These are phyloP conservation scores for Aphaenogaster floridana DNA, from an alignment of 1,140 invertebrate species.

Conservation along the genomic window DNA sequence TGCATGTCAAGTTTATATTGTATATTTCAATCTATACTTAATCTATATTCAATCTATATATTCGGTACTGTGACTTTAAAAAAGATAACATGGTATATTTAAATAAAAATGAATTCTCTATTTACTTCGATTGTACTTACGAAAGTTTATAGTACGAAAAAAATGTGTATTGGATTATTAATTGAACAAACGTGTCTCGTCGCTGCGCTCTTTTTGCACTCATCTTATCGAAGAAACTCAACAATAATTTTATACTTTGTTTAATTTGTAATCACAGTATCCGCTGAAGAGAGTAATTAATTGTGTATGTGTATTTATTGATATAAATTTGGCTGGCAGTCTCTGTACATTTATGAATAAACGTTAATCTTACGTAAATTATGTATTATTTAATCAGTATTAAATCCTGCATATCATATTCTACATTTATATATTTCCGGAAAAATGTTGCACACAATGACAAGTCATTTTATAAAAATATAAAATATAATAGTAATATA, in stretches of 20 bases:
- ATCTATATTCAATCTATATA: background rate
- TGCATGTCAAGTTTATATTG: background rate
- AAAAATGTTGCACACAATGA: background rate
- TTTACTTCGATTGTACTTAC: background rate
- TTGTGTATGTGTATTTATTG: slow-evolving; percentile 84
- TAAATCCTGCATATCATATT: background rate
- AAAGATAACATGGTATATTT: background rate
- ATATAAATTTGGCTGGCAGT: slow-evolving; percentile 77
- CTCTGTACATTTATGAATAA: slow-evolving; percentile 81
- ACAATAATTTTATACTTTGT: slow-evolving; percentile 70
- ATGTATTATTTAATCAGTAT: background rate
- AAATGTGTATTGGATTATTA: slow-evolving; percentile 10
- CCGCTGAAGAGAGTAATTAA: slow-evolving; percentile 75
- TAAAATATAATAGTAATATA: background rate
- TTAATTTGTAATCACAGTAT: slow-evolving; percentile 78
- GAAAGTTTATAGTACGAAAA: slow-evolving; percentile 12
- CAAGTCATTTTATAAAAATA: background rate
- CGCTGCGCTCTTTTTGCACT: slow-evolving; percentile 49
- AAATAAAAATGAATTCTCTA: background rate
- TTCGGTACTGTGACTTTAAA: background rate
- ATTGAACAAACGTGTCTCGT: slow-evolving; percentile 69
- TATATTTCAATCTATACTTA: too few relatives aligned
- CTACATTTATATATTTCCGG: background rate
- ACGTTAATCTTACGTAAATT: slow-evolving; percentile 74
- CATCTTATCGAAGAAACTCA: slow-evolving; percentile 64